phyloP scores from a whole-genome alignment of 2,888 invertebrate species.

The Petrolisthes cinctipes region DNA sequence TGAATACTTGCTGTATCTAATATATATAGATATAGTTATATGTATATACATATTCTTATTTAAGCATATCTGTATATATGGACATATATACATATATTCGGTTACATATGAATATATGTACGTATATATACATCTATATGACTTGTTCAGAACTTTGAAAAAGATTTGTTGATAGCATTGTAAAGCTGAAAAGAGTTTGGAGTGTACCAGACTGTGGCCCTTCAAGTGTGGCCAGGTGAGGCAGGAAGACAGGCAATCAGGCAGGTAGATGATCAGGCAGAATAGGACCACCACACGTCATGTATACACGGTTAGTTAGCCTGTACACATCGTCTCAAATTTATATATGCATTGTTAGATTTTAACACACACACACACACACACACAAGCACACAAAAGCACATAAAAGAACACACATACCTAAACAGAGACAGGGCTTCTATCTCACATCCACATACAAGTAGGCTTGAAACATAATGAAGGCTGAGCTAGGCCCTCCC shows the following conservation, averaged over 20 bases:
- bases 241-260: neutral
- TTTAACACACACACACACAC: no score
- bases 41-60: slow-evolving; percentile 30
- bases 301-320: no score
- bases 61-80: slow-evolving; percentile 36
- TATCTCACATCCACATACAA: no score
- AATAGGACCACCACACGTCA: neutral
- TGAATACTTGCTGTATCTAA: slow-evolving; percentile 53
- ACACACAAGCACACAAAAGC: no score
- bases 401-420: no score
- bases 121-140: slow-evolving; percentile 23
- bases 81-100: slow-evolving; percentile 33
- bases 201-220: neutral
- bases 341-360: no score
- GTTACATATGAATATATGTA: slow-evolving; percentile 34
- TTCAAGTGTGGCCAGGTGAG: neutral
- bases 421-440: no score
- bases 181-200: no score
- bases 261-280: neutral
- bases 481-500: no score
- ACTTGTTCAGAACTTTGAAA: neutral
- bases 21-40: slow-evolving; percentile 42
- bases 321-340: no score
- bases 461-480: no score
- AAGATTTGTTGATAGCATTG: neutral